Evolutionary conservation across 2,797 vertebrate species (phyloP).

Genomic region (Neosalanx taihuensis): DNA sequence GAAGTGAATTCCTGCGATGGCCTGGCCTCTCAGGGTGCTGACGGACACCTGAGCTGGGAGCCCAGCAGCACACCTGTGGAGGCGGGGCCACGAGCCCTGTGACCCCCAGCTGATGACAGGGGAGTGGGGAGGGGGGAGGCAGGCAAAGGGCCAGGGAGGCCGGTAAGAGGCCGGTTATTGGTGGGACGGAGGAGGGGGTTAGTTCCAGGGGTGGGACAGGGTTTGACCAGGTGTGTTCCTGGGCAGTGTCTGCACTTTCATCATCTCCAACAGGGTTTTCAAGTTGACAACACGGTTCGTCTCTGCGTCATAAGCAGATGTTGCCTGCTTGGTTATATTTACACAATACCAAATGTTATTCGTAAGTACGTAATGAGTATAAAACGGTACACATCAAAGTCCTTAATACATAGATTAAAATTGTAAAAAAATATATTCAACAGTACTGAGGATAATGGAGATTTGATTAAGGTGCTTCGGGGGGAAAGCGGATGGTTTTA

Average conservation of each 20-base stretch:
- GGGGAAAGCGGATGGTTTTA: neutral
- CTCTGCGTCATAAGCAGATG: neutral
- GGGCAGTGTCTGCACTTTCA: constrained; percentile 11
- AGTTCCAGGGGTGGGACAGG: constrained; percentile 25
- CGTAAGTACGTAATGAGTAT: constrained; percentile 41
- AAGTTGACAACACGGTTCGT: neutral
- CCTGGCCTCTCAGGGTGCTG: constrained; percentile 24
- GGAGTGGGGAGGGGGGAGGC: constrained; percentile 18
- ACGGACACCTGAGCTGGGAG: constrained; percentile 40
- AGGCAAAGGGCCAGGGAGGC: constrained; percentile 33
- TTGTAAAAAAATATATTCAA: constrained; percentile 64
- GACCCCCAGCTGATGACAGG: constrained; percentile 68
- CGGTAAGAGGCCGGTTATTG: constrained; percentile 32
- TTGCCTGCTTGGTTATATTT: neutral
- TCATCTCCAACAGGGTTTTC: constrained; percentile 12
- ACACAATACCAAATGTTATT: constrained; percentile 30
- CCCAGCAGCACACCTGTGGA: constrained; percentile 65
- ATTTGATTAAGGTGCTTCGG: constrained; percentile 16
- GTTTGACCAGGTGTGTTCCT: constrained; percentile 55
- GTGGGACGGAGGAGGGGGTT: constrained; percentile 25
- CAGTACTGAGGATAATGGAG: constrained; percentile 18
- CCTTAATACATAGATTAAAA: constrained; percentile 51
- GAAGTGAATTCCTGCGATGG: constrained; percentile 51
- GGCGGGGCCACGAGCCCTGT: constrained; percentile 54
- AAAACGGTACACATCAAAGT: constrained; percentile 41